A percentile compares a stretch with the other conserved stretches of the same genome.
These are phyloP conservation scores for Eidolon helvum DNA, from an alignment of 2,113 vertebrate species.

Conservation along the genomic window DNA sequence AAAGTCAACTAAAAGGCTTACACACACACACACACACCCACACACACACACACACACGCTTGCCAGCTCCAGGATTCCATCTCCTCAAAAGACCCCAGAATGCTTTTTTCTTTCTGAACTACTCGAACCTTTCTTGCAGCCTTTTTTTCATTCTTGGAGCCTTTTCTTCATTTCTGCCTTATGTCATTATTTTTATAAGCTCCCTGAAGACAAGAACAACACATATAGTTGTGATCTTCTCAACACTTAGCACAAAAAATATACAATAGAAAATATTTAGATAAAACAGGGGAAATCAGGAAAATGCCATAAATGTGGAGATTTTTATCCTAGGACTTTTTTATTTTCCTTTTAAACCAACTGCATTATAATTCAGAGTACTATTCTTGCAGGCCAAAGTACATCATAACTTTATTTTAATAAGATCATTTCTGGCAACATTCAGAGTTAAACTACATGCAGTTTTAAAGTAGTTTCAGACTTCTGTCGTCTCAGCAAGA, in stretches of 20 bases:
- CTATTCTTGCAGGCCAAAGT: background rate
- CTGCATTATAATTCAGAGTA: background rate
- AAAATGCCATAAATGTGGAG: background rate
- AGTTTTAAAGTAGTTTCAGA: conserved; percentile 24
- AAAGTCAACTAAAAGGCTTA: background rate
- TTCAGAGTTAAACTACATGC: conserved; percentile 17
- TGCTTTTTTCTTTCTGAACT: background rate
- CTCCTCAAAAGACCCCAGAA: background rate
- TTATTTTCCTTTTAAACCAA: background rate
- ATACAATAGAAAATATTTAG: background rate
- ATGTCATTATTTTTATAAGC: background rate
- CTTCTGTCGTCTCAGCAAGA: conserved; percentile 42
- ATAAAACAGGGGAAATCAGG: conserved; percentile 13
- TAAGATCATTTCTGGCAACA: conserved; percentile 27
- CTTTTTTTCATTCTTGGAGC: background rate
- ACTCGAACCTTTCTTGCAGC: background rate
- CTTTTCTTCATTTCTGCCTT: conserved; percentile 16
- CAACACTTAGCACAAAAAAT: background rate
- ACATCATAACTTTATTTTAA: conserved; percentile 15
- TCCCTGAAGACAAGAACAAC: background rate
- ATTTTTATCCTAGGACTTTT: background rate
- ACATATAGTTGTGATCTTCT: background rate
- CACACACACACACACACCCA: too few species aligned
- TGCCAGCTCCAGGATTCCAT: background rate
- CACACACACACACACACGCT: background rate